Evolutionary conservation across 2,888 invertebrate genomes (phyloP), one percentile per base, ranked within the genome.

Genomic region (Eupithecia insigniata): DNA sequence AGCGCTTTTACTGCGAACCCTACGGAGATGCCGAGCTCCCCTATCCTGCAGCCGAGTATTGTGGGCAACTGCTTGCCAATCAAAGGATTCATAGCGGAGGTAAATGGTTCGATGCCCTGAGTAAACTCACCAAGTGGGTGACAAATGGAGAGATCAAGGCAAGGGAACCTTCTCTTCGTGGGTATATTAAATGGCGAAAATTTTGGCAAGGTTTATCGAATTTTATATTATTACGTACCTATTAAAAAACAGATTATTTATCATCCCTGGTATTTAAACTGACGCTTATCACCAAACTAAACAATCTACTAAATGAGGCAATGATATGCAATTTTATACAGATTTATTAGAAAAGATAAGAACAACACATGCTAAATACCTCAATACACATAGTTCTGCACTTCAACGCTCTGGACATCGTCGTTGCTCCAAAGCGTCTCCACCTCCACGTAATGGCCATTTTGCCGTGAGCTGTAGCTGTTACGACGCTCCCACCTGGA

Each of bases 181-280:
- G 96, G 95, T 28, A 95, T 97, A 92, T 87, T 95, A 2, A 85
- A 84, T 8, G 97, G 97, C 8, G 95, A 95, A 61, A 97, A 96
- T 84, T 85, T 87, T 32, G 97, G 97, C 28, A 97, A 97, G 89
- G 96, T 1, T 43, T 43, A 43, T 43, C 43, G 43, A 43, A 18
- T 18, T 43, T 18, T 18, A 7, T 18, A 7, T 18, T 46, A 10
- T n/a, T 46, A 46, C n/a, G 8, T 46, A 46, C 46, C 46, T 46
- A 46, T 22, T 46, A 10, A 7, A 46, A 46, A 51, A 8, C 46
- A 0, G 18, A 1, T 43, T 43, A 18, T 39, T 43, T 43, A 43
- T 43, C 18, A 18, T 43, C 18, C 10, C 18, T 43, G 18, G 43
- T 18, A 12, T 39, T 39, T 39, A 39, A 14, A 14, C 36, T 39